Evolutionary conservation across 2,113 vertebrate species (phyloP).

Genomic region (Zosterops japonicus): DNA sequence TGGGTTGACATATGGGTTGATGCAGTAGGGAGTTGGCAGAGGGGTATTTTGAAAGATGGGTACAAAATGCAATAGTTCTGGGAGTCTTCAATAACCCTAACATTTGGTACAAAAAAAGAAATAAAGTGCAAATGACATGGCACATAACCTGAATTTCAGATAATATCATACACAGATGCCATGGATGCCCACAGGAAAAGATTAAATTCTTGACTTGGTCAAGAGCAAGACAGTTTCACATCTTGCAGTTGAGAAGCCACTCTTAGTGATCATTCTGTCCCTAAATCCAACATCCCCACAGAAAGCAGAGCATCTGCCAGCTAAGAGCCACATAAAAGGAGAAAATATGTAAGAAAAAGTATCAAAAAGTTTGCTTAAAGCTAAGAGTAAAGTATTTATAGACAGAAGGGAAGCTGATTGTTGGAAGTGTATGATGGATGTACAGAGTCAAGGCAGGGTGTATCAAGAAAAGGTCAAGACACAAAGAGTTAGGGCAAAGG

Average conservation of each 20-base stretch:
- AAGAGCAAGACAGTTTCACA: not conserved
- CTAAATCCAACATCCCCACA: not conserved
- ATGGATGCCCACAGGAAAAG: not conserved
- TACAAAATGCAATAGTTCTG: not conserved
- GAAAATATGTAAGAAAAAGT: not conserved
- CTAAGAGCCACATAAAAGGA: not conserved
- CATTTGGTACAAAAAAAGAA: not conserved
- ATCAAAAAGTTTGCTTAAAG: not conserved
- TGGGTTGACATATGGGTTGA: not conserved
- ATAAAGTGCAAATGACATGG: rapidly evolving
- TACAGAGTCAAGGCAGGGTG: not conserved
- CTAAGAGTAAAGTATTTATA: not conserved
- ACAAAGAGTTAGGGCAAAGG: not conserved
- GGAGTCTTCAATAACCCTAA: not conserved
- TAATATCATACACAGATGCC: not conserved
- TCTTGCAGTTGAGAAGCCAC: not conserved
- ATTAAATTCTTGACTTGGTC: not conserved
- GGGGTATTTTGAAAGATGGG: not conserved
- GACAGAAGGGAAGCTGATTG: not conserved
- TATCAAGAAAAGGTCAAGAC: not conserved
- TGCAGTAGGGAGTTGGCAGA: not conserved
- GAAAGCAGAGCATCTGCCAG: not conserved
- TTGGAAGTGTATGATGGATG: not conserved
- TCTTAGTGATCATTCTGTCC: not conserved
- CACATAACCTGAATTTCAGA: not conserved